Percentiles rank a stretch among this genome's conserved stretches.
Conservation (phyloP, 2,797 vertebrate species). For the Rhincodon typus region DNA sequence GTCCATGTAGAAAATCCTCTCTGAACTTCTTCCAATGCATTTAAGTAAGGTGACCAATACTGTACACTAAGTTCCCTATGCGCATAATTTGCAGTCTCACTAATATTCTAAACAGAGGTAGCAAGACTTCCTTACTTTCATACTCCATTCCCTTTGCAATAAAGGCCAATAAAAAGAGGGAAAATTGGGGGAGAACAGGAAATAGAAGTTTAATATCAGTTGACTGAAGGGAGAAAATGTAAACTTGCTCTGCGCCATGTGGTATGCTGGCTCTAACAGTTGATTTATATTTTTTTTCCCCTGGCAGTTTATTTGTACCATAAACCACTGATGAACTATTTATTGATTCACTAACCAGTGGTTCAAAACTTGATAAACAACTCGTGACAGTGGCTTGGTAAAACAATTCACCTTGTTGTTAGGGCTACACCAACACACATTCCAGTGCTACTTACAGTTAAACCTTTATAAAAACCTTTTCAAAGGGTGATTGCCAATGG, state of each 20-base stretch:
- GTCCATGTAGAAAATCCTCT: neutral
- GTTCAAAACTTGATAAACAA: slow-evolving; percentile 32
- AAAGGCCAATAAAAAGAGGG: neutral
- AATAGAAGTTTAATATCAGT: neutral
- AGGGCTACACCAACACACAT: slow-evolving; percentile 15
- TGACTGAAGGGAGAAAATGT: neutral
- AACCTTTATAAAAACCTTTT: slow-evolving; percentile 28
- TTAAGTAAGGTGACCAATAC: neutral
- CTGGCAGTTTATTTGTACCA: slow-evolving; percentile 29
- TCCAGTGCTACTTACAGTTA: slow-evolving; percentile 28
- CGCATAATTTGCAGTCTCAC: neutral
- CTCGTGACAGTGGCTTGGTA: slow-evolving; percentile 17
- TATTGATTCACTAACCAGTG: slow-evolving; percentile 25
- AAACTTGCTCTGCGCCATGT: neutral
- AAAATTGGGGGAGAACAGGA: neutral
- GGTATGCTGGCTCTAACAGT: neutral
- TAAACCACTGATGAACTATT: slow-evolving; percentile 26
- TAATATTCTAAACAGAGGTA: neutral
- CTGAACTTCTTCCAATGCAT: neutral
- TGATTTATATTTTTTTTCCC: neutral
- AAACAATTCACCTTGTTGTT: slow-evolving; percentile 25
- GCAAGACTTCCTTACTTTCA: neutral
- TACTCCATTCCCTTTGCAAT: neutral
- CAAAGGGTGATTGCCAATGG: slow-evolving; percentile 19
- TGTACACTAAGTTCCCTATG: neutral